Percentiles rank a stretch among this genome's conserved stretches.
phyloP scores from a whole-genome alignment of 2,113 vertebrate genomes.

The Marcusenius ussheri region DNA sequence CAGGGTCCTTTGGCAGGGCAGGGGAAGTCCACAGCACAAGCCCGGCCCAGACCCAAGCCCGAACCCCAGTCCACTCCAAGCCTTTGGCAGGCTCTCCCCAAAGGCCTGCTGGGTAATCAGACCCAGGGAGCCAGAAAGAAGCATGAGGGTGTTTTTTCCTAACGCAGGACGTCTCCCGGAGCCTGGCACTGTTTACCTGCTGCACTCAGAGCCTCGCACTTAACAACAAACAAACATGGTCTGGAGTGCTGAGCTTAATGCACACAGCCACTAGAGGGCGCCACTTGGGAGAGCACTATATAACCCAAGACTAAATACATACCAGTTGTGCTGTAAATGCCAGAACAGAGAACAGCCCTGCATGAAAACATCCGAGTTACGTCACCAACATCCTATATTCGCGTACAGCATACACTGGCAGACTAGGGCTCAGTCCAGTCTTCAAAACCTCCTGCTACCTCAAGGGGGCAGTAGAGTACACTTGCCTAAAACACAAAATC shows the following conservation, averaged over 20 bases:
- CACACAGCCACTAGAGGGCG: not conserved
- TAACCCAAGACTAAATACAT: not conserved
- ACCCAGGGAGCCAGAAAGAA: conserved; percentile 15
- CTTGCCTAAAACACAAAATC: not conserved
- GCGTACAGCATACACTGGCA: not conserved
- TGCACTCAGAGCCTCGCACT: not conserved
- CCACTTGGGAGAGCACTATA: not conserved
- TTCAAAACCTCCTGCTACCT: not conserved
- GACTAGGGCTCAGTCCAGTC: not conserved
- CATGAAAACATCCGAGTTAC: not conserved
- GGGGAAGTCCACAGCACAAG: not conserved
- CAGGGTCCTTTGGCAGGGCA: not conserved
- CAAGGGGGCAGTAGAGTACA: not conserved
- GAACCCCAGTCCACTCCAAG: conserved; percentile 15
- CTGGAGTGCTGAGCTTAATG: conserved; percentile 3
- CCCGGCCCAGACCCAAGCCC: not conserved
- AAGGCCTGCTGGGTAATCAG: conserved; percentile 33
- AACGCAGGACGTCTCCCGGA: conserved; percentile 38
- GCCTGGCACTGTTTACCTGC: conserved; percentile 35
- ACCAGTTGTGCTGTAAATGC: not conserved
- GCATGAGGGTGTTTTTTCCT: conserved; percentile 24
- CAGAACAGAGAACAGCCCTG: not conserved
- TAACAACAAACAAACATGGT: conserved; percentile 14
- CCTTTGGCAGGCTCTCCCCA: not conserved
- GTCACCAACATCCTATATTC: not conserved